phyloP scores from a whole-genome alignment of 2,113 vertebrate genomes.

The Ammospiza nelsoni region DNA sequence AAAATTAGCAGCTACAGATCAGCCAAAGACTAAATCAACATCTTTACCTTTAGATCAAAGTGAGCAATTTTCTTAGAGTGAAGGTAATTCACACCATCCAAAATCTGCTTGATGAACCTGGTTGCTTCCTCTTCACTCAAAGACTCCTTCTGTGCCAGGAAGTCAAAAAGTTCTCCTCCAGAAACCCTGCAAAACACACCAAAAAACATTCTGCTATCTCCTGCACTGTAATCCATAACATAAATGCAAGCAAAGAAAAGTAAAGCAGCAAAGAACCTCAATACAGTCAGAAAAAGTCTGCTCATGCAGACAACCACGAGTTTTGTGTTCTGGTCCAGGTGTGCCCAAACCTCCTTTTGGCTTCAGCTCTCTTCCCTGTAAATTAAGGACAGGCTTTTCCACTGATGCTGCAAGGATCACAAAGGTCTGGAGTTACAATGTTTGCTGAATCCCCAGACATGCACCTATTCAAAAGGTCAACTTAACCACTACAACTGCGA shows the following conservation, averaged over 20 bases:
- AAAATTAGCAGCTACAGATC: background rate
- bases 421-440: background rate
- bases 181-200: constrained; percentile 83
- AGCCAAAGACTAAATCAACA: background rate
- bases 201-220: background rate
- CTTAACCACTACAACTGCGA: background rate
- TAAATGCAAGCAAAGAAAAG: background rate
- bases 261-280: background rate
- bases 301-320: background rate
- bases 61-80: constrained; percentile 93
- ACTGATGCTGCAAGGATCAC: background rate
- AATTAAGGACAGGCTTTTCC: background rate
- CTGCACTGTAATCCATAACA: background rate
- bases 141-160: constrained; percentile 95
- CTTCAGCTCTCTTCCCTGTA: background rate
- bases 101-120: constrained; percentile 96
- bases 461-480: background rate
- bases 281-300: background rate
- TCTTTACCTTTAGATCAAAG: constrained; percentile 94
- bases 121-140: constrained; percentile 97
- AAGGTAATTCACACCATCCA: constrained; percentile 92
- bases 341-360: background rate
- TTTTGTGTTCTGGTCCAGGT: background rate
- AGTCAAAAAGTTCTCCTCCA: constrained; percentile 97
- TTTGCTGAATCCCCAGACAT: background rate